Evolutionary conservation across 2,888 invertebrate species (phyloP), one percentile per base, ranked within the genome.

Genomic region (Bedellia somnulentella): DNA sequence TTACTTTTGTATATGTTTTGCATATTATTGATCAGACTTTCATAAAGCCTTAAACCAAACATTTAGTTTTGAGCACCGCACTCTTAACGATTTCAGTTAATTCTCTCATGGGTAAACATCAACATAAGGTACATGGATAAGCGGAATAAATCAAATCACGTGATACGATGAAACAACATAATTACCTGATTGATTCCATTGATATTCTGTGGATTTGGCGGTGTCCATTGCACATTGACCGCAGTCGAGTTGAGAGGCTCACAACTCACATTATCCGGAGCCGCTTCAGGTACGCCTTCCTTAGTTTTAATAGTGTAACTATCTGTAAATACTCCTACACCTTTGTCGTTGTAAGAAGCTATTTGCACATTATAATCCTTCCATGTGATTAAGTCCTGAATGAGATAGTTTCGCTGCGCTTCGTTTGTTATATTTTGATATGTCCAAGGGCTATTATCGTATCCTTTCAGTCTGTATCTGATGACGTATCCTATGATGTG

Each of bases 291-390:
- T 1, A 90, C 86, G 41, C 97, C 98, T 79, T 99, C 97, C 55
- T 90, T 88, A 2, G 98, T 99, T 64, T 94, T 92, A 26, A 97
- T 94, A 52, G 87, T 89, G 25, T 94, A 86, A 33, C 90, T 89
- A 6, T 91, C 89, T 10, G 93, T 93, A 55, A 87, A 98, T 1
- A 89, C 85, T 0, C 99, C 99, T 3, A 93, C 87, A 0, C 98
- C 99, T 75, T 95, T 93, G 44, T 93, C 91, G 58, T 99, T 99
- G 57, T 89, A 98, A 0, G 97, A 95, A 0, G 98, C 95, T 35
- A 99, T 93, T 73, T 93, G 93, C 0, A 99, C 87, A 31, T 93
- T 86, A 53, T 99, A 99, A 62, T 95, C 94, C 57, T 96, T 94
- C 95, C 96, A 98, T 0, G 95, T 95, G 35, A 97, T 97, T 37